These are phyloP conservation scores for Elaphurus davidianus DNA, from an alignment of 2,113 vertebrate genomes.

Conservation along the genomic window DNA sequence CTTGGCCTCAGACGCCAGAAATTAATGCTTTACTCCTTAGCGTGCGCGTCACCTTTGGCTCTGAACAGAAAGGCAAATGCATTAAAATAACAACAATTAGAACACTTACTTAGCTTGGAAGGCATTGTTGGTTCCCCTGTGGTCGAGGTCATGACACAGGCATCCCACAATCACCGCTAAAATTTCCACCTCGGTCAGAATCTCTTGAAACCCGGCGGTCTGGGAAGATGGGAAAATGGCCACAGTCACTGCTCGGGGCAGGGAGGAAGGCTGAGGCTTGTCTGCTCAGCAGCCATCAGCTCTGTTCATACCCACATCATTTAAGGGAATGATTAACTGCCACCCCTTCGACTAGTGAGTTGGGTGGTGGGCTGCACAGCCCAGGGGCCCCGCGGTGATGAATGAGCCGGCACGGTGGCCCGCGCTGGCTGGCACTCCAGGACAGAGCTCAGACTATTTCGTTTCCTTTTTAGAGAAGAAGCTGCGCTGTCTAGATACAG, in stretches of 20 bases:
- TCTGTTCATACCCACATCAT: conserved; percentile 69
- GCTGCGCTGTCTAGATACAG: neutral
- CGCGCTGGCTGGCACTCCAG: conserved; percentile 20
- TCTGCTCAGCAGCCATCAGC: conserved; percentile 60
- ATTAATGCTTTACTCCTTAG: conserved; percentile 83
- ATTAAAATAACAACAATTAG: conserved; percentile 83
- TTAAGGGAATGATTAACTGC: conserved; percentile 81
- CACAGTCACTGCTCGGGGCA: conserved; percentile 72
- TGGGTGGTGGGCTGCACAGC: conserved; percentile 75
- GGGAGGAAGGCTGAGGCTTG: conserved; percentile 65
- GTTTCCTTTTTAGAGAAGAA: conserved; percentile 41
- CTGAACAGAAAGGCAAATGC: conserved; percentile 77
- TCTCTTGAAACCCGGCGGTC: conserved; percentile 98
- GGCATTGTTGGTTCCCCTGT: conserved; percentile 99
- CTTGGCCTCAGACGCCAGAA: conserved; percentile 77
- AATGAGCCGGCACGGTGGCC: conserved; percentile 66
- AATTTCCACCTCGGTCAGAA: conserved; percentile 96
- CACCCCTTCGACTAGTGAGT: conserved; percentile 60
- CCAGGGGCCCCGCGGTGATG: conserved; percentile 70
- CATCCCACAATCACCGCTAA: conserved; percentile 98
- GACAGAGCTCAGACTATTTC: conserved; percentile 57
- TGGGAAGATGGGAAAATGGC: conserved; percentile 77
- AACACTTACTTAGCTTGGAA: conserved; percentile 98
- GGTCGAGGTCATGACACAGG: conserved; percentile 98
- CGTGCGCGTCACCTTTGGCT: conserved; percentile 79